phyloP scores from a whole-genome alignment of 2,113 vertebrate species.

The Circaetus cinerascens region DNA sequence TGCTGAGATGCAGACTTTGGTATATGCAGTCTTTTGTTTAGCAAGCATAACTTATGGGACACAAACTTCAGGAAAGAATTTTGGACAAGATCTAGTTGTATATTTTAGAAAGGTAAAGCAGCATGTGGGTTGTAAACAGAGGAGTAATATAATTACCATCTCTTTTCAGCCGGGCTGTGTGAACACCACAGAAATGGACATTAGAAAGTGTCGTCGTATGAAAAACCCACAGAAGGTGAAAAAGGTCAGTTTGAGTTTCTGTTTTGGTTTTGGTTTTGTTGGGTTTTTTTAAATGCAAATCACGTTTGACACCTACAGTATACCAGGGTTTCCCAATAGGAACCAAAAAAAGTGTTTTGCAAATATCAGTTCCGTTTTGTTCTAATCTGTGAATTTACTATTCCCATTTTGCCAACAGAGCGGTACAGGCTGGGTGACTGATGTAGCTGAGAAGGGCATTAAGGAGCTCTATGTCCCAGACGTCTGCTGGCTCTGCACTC shows the following conservation, averaged over 20 bases:
- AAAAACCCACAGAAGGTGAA: constrained; percentile 95
- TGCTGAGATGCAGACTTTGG: not conserved
- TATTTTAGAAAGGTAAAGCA: not conserved
- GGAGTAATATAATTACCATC: not conserved
- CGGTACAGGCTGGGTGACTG: not conserved
- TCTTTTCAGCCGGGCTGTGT: constrained; percentile 90
- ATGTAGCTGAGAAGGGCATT: not conserved
- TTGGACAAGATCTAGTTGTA: not conserved
- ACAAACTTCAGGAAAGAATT: not conserved
- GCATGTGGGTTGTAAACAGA: not conserved
- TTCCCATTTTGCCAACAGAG: not conserved
- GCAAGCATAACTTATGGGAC: not conserved
- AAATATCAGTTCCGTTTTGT: not conserved
- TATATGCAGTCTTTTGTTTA: not conserved
- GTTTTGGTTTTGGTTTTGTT: not conserved
- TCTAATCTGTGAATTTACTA: not conserved
- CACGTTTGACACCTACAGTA: not conserved
- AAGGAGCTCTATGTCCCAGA: not conserved
- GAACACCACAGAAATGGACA: constrained; percentile 98
- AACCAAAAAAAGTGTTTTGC: not conserved
- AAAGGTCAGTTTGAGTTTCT: constrained; percentile 77
- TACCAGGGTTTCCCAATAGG: not conserved
- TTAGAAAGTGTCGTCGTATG: constrained; percentile 93
- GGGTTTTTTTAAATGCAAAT: not conserved
- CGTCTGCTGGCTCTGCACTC: not conserved